Evolutionary conservation across 2,113 vertebrate genomes (phyloP).

Genomic region (Anser cygnoides): DNA sequence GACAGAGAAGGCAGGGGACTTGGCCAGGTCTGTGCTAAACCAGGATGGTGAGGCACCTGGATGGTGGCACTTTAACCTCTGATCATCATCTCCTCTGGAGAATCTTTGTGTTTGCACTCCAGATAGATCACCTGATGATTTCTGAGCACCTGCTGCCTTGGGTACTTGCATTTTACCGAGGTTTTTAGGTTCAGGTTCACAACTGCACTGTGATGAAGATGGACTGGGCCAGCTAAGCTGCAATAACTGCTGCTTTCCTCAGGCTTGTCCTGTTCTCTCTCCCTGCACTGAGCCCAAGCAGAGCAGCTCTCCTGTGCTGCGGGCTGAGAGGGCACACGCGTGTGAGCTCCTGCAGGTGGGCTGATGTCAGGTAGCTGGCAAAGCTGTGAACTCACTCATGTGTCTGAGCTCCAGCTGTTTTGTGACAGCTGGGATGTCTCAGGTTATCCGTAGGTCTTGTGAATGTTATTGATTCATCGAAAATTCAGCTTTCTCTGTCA

Average conservation of each 20-base stretch:
- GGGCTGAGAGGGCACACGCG: neutral
- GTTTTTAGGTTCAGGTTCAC: neutral
- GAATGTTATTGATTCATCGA: neutral
- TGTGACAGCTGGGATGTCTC: neutral
- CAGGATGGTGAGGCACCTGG: neutral
- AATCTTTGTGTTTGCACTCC: neutral
- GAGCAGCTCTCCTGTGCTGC: neutral
- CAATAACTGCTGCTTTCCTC: neutral
- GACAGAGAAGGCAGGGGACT: neutral
- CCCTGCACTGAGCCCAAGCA: neutral
- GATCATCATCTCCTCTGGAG: neutral
- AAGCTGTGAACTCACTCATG: neutral
- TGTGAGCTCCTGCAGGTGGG: neutral
- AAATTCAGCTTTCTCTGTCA: neutral
- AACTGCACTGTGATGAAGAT: neutral
- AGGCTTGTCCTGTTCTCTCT: neutral
- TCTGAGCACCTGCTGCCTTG: neutral
- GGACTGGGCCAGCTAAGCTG: neutral
- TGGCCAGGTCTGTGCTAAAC: neutral
- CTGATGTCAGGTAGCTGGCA: neutral
- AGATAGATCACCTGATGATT: neutral
- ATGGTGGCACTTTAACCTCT: neutral
- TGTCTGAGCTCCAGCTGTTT: neutral
- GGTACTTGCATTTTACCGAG: neutral
- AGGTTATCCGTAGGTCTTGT: neutral